These are phyloP conservation scores for Picus viridis DNA, from an alignment of 2,797 vertebrate species.

Conservation along the genomic window DNA sequence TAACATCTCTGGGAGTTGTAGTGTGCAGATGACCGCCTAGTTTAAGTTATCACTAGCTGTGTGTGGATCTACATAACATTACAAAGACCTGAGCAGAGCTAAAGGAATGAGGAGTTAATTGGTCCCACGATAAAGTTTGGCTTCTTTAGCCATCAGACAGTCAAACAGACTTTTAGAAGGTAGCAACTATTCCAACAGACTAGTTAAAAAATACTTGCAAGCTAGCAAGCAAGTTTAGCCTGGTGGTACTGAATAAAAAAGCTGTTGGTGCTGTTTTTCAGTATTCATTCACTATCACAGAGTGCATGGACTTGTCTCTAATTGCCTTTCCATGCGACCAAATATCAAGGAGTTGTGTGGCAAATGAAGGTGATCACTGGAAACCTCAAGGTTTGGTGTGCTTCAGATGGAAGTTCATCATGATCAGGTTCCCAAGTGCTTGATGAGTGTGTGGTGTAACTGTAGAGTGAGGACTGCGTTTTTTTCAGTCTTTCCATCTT, in stretches of 20 bases:
- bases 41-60: not conserved
- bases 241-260: not conserved
- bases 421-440: not conserved
- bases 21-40: not conserved
- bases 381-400: not conserved
- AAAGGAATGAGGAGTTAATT: not conserved
- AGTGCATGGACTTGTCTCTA: not conserved
- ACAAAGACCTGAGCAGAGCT: not conserved
- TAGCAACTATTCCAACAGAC: not conserved
- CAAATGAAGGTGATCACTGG: not conserved
- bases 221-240: not conserved
- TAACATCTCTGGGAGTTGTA: not conserved
- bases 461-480: not conserved
- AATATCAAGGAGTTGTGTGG: not conserved
- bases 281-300: not conserved
- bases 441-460: not conserved
- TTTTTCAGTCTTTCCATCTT: no score
- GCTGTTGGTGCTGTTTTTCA: not conserved
- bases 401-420: not conserved
- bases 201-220: not conserved
- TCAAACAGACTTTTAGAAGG: not conserved
- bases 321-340: not conserved
- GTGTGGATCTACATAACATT: not conserved
- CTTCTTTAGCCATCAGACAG: not conserved
- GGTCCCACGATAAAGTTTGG: not conserved